phyloP scores from a whole-genome alignment of 2,888 invertebrate genomes.

The Drosophila hawaiiensis region DNA sequence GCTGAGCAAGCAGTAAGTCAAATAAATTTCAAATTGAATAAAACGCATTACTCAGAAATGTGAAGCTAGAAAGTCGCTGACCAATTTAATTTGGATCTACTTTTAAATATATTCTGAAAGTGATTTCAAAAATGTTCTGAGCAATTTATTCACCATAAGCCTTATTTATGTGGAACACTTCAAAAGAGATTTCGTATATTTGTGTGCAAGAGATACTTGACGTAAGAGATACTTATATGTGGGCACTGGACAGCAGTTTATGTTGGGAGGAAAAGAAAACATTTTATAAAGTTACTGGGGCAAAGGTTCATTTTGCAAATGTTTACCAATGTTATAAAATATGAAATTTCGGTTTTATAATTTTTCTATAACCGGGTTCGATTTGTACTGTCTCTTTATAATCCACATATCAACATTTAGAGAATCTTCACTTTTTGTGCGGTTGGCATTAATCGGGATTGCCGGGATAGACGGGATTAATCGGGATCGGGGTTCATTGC shows the following conservation, averaged over 20 bases:
- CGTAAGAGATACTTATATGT: background rate
- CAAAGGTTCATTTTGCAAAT: no score
- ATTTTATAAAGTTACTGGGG: background rate
- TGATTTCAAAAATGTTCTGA: background rate
- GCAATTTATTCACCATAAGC: background rate
- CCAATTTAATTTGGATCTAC: slow-evolving; percentile 6
- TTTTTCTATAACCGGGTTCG: background rate
- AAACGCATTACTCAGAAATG: background rate
- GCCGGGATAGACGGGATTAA: background rate
- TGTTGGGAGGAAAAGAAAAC: background rate
- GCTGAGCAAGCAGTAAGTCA: background rate
- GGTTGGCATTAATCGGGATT: background rate
- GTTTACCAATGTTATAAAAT: background rate
- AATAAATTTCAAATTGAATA: slow-evolving; percentile 11
- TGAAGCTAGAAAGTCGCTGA: background rate
- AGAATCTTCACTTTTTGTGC: no score
- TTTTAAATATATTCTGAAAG: background rate
- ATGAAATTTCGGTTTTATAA: background rate
- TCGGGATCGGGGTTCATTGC: background rate
- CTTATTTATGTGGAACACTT: background rate
- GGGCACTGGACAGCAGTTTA: background rate
- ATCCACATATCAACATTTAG: no score
- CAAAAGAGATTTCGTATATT: background rate
- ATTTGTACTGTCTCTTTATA: background rate
- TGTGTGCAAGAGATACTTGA: background rate